A percentile compares a stretch with the other conserved stretches of the same genome.
Evolutionary conservation across 2,797 vertebrate species (phyloP).

Genomic region (Parambassis ranga): DNA sequence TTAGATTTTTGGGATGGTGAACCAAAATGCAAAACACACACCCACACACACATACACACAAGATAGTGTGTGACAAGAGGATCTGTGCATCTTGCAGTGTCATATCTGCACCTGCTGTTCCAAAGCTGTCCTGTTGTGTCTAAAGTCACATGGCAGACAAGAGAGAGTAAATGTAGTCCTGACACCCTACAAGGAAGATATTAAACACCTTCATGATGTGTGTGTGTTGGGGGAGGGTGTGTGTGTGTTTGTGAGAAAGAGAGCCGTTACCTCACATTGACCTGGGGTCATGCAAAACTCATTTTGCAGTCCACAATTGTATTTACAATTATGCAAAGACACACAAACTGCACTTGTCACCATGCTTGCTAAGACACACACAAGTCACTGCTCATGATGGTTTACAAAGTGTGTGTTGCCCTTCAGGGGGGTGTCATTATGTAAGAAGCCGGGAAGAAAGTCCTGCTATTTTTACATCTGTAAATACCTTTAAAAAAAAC

Average conservation of each 20-base stretch:
- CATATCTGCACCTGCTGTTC: conserved; percentile 47
- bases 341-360: not conserved
- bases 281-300: conserved; percentile 9
- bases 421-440: conserved; percentile 49
- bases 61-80: not conserved
- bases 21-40: not conserved
- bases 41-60: not conserved
- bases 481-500: conserved; percentile 42
- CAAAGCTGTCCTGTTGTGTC: conserved; percentile 38
- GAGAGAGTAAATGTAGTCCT: conserved; percentile 44
- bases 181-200: conserved; percentile 19
- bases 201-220: conserved; percentile 8
- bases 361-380: not conserved
- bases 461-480: conserved; percentile 54
- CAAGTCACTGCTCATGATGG: conserved; percentile 15
- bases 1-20: not conserved
- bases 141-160: conserved; percentile 33
- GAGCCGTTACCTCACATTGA: conserved; percentile 20
- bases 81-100: conserved; percentile 17
- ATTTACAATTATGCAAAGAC: not conserved
- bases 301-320: conserved; percentile 3
- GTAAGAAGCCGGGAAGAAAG: conserved; percentile 36
- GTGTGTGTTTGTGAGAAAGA: not conserved
- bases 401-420: conserved; percentile 23
- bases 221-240: not conserved